These are phyloP conservation scores for Delichon dasypus DNA, from an alignment of 2,797 vertebrate species.

Conservation along the genomic window DNA sequence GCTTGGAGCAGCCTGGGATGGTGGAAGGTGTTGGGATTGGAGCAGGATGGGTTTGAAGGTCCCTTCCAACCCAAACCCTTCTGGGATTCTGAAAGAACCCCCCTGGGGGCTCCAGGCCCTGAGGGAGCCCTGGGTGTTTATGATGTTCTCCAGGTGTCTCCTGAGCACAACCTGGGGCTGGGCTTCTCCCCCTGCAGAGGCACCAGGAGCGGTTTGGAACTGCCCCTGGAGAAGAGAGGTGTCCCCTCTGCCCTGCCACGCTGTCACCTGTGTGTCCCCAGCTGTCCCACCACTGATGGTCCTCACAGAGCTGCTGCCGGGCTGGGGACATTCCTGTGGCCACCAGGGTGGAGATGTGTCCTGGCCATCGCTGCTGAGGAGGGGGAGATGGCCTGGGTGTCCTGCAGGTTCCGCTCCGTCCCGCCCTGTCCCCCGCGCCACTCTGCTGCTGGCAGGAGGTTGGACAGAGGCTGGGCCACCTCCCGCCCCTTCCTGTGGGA, in stretches of 20 bases:
- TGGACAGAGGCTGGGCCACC: neutral
- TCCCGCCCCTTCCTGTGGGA: neutral
- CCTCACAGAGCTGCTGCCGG: neutral
- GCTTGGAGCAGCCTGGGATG: rapidly evolving
- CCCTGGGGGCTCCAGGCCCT: neutral
- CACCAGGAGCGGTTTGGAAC: neutral
- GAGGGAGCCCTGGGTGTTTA: neutral
- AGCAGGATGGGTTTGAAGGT: neutral
- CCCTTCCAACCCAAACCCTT: neutral
- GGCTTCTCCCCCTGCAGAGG: neutral
- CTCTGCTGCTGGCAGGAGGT: neutral
- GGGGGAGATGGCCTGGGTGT: neutral
- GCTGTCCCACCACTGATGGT: neutral
- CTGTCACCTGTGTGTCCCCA: neutral
- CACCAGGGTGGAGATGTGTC: neutral
- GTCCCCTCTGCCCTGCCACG: neutral
- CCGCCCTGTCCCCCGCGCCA: neutral
- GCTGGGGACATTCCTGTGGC: neutral
- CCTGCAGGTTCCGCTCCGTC: neutral
- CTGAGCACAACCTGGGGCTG: neutral
- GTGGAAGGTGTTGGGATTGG: neutral
- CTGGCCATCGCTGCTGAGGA: neutral
- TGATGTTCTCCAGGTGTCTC: neutral
- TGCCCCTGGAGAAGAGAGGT: neutral
- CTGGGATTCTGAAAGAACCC: neutral